Percentiles rank a stretch among this genome's conserved stretches.
Evolutionary conservation across 1,140 invertebrate genomes (phyloP).

Genomic region (Drosophila jambulina): DNA sequence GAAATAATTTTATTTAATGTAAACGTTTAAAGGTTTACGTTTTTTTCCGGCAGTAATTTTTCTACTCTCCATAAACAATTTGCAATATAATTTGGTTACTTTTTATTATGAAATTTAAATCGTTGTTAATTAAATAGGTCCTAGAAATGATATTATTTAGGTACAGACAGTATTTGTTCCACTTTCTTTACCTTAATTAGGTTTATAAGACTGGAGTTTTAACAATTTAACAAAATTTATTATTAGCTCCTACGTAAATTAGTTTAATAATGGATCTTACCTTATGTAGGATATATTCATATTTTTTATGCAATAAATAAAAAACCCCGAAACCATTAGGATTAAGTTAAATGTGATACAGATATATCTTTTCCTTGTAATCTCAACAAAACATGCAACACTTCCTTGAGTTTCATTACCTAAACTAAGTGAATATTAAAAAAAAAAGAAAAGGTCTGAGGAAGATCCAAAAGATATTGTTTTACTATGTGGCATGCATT

Average conservation of each 20-base stretch:
- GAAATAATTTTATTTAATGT: not conserved
- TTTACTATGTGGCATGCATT: not conserved
- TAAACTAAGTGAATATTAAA: not conserved
- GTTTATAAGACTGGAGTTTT: too few relatives aligned
- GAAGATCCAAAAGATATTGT: not conserved
- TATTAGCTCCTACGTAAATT: not conserved
- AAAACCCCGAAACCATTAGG: not conserved
- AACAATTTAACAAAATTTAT: too few relatives aligned
- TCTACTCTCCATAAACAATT: too few relatives aligned
- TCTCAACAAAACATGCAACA: not conserved
- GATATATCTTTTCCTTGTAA: not conserved
- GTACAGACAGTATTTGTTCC: too few relatives aligned
- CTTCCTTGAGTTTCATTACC: not conserved
- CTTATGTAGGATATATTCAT: not conserved
- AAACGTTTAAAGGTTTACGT: not conserved
- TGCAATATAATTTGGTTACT: too few relatives aligned
- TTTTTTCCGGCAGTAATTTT: too few relatives aligned
- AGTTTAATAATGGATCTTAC: not conserved
- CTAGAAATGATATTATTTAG: too few relatives aligned
- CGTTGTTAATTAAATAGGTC: too few relatives aligned
- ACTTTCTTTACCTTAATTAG: too few relatives aligned
- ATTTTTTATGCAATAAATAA: not conserved
- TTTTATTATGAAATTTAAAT: too few relatives aligned
- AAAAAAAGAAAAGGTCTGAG: not conserved
- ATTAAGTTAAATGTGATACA: not conserved